Base-by-base conservation (phyloP, 2,888 invertebrate genomes). In the Tiliacea citrago region DNA sequence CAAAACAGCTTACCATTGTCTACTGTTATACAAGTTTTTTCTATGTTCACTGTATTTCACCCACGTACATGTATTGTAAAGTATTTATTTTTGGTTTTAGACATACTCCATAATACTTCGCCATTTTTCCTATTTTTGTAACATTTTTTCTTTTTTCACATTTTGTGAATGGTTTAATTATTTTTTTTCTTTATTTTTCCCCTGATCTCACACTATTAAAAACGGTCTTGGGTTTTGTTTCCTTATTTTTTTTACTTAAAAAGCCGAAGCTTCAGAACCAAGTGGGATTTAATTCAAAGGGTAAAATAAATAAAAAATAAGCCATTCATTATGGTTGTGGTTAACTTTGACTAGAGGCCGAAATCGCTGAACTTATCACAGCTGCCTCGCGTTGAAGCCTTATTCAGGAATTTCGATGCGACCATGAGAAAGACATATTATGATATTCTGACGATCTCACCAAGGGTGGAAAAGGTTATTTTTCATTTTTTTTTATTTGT, bases 321-420 rank as follows among this genome's bases (percentile, higher is more conserved):
- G 18, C 76, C 77, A 72, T 85, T 87, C 77, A 79, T 75, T 29
- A 0, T 78, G 92, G 91, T 91, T 92, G 85, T 90, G 93, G 93
- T 91, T 84, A 87, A 88, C 49, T 90, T 89, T 84, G 75, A 74
- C 72, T 93, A 96, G 95, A 93, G 97, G 89, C 97, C 97, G 92
- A 95, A 95, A 86, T 96, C 96, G 85, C 94, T 97, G 88, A 97
- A 96, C 92, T 87, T 97, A 75, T 94, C 95, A 12, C 96, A 96
- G 92, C 92, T 96, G 89, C 94, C 95, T 42, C 92, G 95, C 16
- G 95, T 96, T 68, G 95, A 95, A 80, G 96, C 96, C 3, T 85
- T 96, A 62, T 96, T 96, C 91, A 90, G 94, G 65, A 90, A 96
- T 82, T 96, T 96, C 88, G 96, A 96, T 88, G 94, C 92, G 3